Base-by-base conservation (phyloP, 2,888 invertebrate genomes). In the Agrotis exclamationis region DNA sequence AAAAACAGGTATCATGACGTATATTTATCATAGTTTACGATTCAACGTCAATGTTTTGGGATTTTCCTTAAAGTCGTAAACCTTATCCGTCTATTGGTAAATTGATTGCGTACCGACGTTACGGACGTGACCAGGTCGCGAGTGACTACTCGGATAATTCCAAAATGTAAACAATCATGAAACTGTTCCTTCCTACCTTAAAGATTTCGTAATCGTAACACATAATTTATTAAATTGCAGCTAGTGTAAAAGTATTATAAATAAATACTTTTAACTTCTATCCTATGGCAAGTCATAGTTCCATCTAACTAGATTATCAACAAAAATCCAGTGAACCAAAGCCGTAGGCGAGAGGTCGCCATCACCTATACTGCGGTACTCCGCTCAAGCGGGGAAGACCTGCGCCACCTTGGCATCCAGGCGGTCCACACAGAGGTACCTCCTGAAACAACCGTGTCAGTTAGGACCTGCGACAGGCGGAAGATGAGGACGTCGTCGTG, bases 81-180 rank as follows among this genome's bases (percentile, higher is more conserved):
- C 47, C 60, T 65, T 65, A 64, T 65, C 39, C 9, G 11, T 2
- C 59, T 9, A 33, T 20, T 28, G 33, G 39, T 59, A 48, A 65
- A 33, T 22, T 59, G 59, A 65, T 58, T 18, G 33, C 18, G 22
- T 33, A 45, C 28, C 33, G 33, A 33, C 39, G 11, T 11, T 11
- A 11, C 39, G 39, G 54, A 28, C n/a, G 59, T 18, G 58, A 47
- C 54, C n/a, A n/a, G 33, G 28, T 64, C 20, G 16, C 5, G 24
- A n/a, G 44, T 44, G 63, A 20, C 24, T n/a, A 11, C n/a, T 24
- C 54, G 56, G 54, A 16, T 2, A 16, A 20, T 28, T 13, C 47
- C 45, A 24, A 13, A 3, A 45, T 20, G 3, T 4, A 33, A 20
- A 33, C 20, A 47, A 64, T 18, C 24, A 47, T n/a, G 22, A 13